Percentiles rank a stretch among this genome's conserved stretches.
Conservation (phyloP, 2,797 vertebrate genomes). For the Gambelia wislizenii region DNA sequence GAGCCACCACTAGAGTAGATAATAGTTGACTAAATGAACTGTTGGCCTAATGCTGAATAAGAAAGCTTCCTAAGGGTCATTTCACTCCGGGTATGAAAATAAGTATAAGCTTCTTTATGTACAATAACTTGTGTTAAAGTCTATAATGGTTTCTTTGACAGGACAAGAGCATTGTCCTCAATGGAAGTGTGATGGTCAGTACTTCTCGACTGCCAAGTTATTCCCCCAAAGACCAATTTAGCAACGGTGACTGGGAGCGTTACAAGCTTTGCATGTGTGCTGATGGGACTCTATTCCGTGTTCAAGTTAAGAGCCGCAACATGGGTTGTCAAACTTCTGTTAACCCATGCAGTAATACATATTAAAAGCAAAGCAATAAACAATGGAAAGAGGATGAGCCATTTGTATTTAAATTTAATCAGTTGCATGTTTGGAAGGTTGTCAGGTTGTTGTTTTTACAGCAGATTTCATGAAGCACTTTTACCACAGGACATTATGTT, state of each 20-base stretch:
- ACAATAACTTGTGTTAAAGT: background rate
- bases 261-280: constrained; percentile 99
- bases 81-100: background rate
- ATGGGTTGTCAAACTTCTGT: constrained; percentile 95
- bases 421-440: constrained; percentile 68
- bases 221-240: constrained; percentile 82
- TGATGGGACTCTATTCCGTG: constrained; percentile 93
- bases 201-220: constrained; percentile 88
- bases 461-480: constrained; percentile 43
- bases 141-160: constrained; percentile 58
- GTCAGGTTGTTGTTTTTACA: constrained; percentile 48
- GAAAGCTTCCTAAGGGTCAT: background rate
- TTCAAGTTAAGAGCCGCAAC: constrained; percentile 91
- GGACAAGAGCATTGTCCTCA: constrained; percentile 96
- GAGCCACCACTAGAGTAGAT: background rate
- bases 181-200: constrained; percentile 94
- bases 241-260: constrained; percentile 85
- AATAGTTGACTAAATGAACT: background rate
- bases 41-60: background rate
- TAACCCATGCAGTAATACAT: constrained; percentile 88
- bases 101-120: background rate
- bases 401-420: constrained; percentile 40
- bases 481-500: constrained; percentile 26
- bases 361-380: constrained; percentile 67
- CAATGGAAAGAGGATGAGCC: background rate